A percentile compares a stretch with the other conserved stretches of the same genome.
Evolutionary conservation across 1,140 invertebrate genomes (phyloP).

Genomic region (Zaprionus ghesquierei): DNA sequence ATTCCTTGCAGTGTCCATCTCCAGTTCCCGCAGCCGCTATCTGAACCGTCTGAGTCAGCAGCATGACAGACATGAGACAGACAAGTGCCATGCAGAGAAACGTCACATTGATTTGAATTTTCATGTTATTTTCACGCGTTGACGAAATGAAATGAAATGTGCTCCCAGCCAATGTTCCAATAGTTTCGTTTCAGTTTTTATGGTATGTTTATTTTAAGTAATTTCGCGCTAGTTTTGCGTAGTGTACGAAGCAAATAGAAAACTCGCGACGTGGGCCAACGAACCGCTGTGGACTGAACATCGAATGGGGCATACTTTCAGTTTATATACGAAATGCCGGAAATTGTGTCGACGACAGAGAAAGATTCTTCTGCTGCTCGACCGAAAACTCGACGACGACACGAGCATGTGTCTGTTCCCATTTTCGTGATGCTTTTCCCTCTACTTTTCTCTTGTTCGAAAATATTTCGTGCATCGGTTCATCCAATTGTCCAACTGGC

Average conservation of each 20-base stretch:
- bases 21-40: slow-evolving; percentile 36
- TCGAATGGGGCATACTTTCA: slow-evolving; percentile 52
- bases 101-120: slow-evolving; percentile 72
- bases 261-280: slow-evolving; percentile 45
- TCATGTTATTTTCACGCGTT: slow-evolving; percentile 52
- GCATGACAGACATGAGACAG: slow-evolving; percentile 65
- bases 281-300: slow-evolving; percentile 42
- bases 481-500: slow-evolving; percentile 1
- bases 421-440: slow-evolving; percentile 38
- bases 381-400: slow-evolving; percentile 14
- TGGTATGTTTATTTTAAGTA: slow-evolving; percentile 68
- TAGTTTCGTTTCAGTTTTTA: slow-evolving; percentile 34
- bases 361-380: slow-evolving; percentile 16
- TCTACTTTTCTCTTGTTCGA: slow-evolving; percentile 31
- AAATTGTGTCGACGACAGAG: slow-evolving; percentile 63
- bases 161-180: slow-evolving; percentile 45
- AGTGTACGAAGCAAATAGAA: not conserved
- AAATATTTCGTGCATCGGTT: slow-evolving; percentile 54
- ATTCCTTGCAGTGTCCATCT: slow-evolving; percentile 59
- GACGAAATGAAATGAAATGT: not conserved
- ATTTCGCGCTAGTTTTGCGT: slow-evolving; percentile 59
- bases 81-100: slow-evolving; percentile 54
- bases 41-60: slow-evolving; percentile 60
- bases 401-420: slow-evolving; percentile 53
- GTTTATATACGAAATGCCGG: slow-evolving; percentile 75